Base-by-base conservation (phyloP, 2,113 vertebrate species). In the Helogale parvula region DNA sequence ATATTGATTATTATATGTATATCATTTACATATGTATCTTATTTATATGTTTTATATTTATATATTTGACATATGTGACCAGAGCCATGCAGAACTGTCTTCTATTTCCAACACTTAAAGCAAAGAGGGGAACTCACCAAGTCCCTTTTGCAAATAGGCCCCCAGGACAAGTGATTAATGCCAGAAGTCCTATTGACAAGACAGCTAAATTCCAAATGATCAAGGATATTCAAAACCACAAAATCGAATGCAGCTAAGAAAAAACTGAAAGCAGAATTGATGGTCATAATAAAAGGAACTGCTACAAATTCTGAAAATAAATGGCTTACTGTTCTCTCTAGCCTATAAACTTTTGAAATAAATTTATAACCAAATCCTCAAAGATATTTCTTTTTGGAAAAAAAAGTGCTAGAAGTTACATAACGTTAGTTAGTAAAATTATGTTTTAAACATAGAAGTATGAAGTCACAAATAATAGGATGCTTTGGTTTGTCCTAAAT, bases 331-430 rank as follows among this genome's bases (percentile, higher is more conserved):
- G 31, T 82, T 93, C 45, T 88, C 88, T 83, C 74, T 65, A 76
- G n/a, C 45, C 47, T 50, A 81, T 50, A 17, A n/a, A 72, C 19
- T 79, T 68, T 45, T 71, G 25, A 94, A 92, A 86, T 82, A 25
- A 82, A 81, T 45, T 74, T 92, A 96, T 66, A 84, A 94, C 13
- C 69, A 69, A 68, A 57, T 76, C 81, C 72, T 93, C 45, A 90
- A 93, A n/a, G 31, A 3, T 17, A 69, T 27, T 92, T 90, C 54
- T 92, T 72, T 65, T 68, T 5, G 21, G 29, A n/a, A 31, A 41
- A 41, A 89, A 82, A 69, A 79, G 41, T 31, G 45, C 21, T 57
- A 76, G 35, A n/a, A 96, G 90, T 66, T 76, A 81, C 1, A 12
- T 9, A 71, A 33, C 31, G 3, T 8, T 45, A 71, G 5, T 8